A percentile compares a stretch with the other conserved stretches of the same genome.
Conservation (phyloP, 1,140 invertebrate species). For the Latrodectus geometricus region DNA sequence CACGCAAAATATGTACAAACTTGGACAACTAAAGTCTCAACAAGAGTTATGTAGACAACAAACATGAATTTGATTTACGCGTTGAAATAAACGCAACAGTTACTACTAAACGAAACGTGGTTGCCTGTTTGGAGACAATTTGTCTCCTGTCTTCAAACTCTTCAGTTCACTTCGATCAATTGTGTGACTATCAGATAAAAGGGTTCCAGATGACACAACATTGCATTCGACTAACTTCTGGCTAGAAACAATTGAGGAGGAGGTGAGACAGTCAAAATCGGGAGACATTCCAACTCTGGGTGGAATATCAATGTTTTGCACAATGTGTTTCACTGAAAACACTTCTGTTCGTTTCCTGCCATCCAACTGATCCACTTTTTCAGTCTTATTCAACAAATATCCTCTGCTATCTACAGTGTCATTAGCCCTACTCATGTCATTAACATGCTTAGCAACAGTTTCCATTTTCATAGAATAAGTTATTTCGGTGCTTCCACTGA, state of each 20-base stretch:
- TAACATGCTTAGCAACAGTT: not conserved
- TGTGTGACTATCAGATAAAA: not conserved
- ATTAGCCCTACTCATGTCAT: not conserved
- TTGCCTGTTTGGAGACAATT: slow-evolving; percentile 44
- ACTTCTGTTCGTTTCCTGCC: slow-evolving; percentile 42
- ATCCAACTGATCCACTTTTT: slow-evolving; percentile 10
- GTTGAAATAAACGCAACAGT: not conserved
- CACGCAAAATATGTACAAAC: not conserved
- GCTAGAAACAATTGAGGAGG: not conserved
- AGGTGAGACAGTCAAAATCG: slow-evolving; percentile 7
- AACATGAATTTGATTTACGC: not conserved
- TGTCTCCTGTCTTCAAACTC: slow-evolving; percentile 21
- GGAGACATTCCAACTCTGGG: not conserved
- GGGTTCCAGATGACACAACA: not conserved
- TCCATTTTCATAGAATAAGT: slow-evolving; percentile 41
- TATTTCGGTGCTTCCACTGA: slow-evolving; percentile 42
- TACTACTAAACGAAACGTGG: slow-evolving; percentile 38
- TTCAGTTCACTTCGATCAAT: slow-evolving; percentile 9
- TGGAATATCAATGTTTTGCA: slow-evolving; percentile 36
- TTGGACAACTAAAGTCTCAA: not conserved
- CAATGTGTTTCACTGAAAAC: slow-evolving; percentile 34
- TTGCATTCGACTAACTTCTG: slow-evolving; percentile 17
- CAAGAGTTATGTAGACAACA: not conserved
- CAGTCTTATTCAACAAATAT: slow-evolving; percentile 8
- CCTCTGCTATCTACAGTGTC: slow-evolving; percentile 8